These are phyloP conservation scores for Latrodectus elegans DNA, from an alignment of 2,888 invertebrate genomes.

Conservation along the genomic window DNA sequence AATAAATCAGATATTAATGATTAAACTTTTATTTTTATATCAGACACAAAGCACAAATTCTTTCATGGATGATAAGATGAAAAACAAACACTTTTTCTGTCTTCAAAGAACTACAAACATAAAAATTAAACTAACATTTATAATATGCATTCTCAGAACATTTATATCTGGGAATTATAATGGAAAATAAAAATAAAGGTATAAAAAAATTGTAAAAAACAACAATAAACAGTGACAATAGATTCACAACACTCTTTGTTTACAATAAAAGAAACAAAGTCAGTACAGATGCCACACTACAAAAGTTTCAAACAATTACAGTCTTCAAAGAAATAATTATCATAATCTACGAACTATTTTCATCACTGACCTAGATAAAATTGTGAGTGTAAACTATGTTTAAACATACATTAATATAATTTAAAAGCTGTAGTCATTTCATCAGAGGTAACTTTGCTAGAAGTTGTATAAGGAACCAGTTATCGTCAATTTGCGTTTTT, in stretches of 20 bases:
- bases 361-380: too few species aligned
- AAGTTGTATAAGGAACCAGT: too few species aligned
- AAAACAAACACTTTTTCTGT: not conserved
- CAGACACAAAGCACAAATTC: conserved; percentile 47
- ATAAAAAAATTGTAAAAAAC: not conserved
- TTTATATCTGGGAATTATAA: not conserved
- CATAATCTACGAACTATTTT: too few species aligned
- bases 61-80: conserved; percentile 1
- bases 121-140: not conserved
- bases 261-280: too few species aligned
- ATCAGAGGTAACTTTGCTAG: too few species aligned
- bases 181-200: not conserved
- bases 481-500: too few species aligned
- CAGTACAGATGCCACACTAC: too few species aligned
- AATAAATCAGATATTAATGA: not conserved
- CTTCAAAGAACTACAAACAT: conserved; percentile 1
- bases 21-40: conserved; percentile 34
- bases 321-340: too few species aligned
- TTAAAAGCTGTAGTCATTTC: too few species aligned
- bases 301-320: too few species aligned
- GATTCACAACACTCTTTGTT: not conserved
- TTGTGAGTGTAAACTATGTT: too few species aligned
- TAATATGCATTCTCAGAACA: not conserved
- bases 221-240: not conserved
- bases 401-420: too few species aligned